A percentile compares a stretch with the other conserved stretches of the same genome.
Evolutionary conservation across 2,113 vertebrate species (phyloP).

Genomic region (mouse (Mus musculus)): DNA sequence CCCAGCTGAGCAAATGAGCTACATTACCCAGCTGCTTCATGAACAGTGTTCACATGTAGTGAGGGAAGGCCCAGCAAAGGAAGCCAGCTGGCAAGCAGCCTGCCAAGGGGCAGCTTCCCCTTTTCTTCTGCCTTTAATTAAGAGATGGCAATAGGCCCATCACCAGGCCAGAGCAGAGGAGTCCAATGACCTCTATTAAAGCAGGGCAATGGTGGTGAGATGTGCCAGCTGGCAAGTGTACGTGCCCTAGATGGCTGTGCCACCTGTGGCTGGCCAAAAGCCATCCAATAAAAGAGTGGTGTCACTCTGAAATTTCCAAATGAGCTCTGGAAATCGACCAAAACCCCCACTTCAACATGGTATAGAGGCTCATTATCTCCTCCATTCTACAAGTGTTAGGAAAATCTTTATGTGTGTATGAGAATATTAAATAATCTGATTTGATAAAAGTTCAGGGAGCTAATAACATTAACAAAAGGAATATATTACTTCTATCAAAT

Average conservation of each 20-base stretch:
- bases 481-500: background rate
- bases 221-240: conserved; percentile 74
- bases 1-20: conserved; percentile 62
- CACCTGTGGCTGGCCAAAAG: conserved; percentile 73
- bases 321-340: conserved; percentile 51
- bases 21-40: conserved; percentile 73
- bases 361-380: conserved; percentile 23
- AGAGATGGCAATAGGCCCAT: conserved; percentile 79
- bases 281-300: conserved; percentile 56
- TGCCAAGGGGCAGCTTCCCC: conserved; percentile 57
- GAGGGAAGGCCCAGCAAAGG: conserved; percentile 24
- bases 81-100: conserved; percentile 74
- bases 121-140: conserved; percentile 78
- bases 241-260: conserved; percentile 55
- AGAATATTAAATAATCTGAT: background rate
- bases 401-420: background rate
- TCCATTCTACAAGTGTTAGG: background rate
- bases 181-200: conserved; percentile 78
- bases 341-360: background rate
- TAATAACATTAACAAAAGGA: background rate
- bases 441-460: background rate
- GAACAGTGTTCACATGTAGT: conserved; percentile 11
- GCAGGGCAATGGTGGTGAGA: conserved; percentile 50
- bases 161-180: conserved; percentile 49
- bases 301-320: conserved; percentile 59